Evolutionary conservation across 2,888 invertebrate species (phyloP).

Genomic region (Dichetophora obliterata): DNA sequence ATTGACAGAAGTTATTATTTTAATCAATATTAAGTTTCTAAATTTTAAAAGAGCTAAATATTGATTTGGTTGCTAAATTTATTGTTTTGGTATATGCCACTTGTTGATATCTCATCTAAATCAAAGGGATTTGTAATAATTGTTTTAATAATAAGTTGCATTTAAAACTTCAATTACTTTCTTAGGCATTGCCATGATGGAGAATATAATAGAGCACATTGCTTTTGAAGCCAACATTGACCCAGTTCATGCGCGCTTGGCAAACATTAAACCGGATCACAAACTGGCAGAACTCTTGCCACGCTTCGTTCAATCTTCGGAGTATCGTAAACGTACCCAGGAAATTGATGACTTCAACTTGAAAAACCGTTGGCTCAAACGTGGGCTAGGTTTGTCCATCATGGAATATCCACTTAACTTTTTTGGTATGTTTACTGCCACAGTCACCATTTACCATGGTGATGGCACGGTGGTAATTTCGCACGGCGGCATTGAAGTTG

Average conservation of each 20-base stretch:
- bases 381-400: conserved; percentile 77
- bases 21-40: too few species aligned
- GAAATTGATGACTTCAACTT: conserved; percentile 75
- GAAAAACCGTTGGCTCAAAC: conserved; percentile 79
- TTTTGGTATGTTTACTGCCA: conserved; percentile 72
- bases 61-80: too few species aligned
- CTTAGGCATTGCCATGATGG: conserved; percentile 71
- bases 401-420: conserved; percentile 75
- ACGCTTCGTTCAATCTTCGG: conserved; percentile 70
- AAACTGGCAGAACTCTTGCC: conserved; percentile 70
- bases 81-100: too few species aligned
- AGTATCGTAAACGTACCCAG: conserved; percentile 72
- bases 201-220: conserved; percentile 77
- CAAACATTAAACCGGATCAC: conserved; percentile 69
- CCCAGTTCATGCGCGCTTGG: conserved; percentile 72
- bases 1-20: too few species aligned
- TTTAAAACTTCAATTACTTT: too few species aligned
- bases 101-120: too few species aligned
- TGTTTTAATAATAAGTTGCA: too few species aligned
- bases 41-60: too few species aligned
- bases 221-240: conserved; percentile 72
- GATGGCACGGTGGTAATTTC: conserved; percentile 79
- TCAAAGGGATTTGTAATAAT: too few species aligned
- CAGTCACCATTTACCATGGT: conserved; percentile 76
- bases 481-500: conserved; percentile 81